These are phyloP conservation scores for Spodoptera frugiperda DNA, from an alignment of 1,140 invertebrate genomes.

Conservation along the genomic window DNA sequence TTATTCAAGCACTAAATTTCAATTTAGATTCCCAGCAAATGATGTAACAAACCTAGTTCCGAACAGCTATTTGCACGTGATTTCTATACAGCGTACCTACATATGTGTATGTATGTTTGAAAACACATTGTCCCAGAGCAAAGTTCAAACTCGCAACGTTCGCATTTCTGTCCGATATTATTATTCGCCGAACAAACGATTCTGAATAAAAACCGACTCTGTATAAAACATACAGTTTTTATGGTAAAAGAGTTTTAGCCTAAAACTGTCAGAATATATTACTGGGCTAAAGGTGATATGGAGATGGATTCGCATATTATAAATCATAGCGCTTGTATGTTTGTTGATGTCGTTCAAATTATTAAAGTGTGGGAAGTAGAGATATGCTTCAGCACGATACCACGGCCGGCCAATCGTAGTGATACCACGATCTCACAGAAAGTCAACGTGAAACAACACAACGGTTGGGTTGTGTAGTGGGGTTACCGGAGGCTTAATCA, in stretches of 20 bases:
- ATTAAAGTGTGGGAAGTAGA: too few species aligned
- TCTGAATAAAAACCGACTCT: slow-evolving; percentile 16
- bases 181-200: slow-evolving; percentile 28
- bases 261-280: slow-evolving; percentile 31
- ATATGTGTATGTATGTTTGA: background rate
- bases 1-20: too few species aligned
- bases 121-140: slow-evolving; percentile 15
- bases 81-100: slow-evolving; percentile 11
- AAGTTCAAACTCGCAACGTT: slow-evolving; percentile 14
- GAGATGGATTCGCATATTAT: background rate
- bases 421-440: too few species aligned
- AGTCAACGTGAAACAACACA: too few species aligned
- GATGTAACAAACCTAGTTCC: background rate
- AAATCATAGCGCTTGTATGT: background rate
- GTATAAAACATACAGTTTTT: slow-evolving; percentile 11
- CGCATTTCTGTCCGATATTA: slow-evolving; percentile 30
- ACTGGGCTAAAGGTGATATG: slow-evolving; percentile 14
- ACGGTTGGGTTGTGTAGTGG: too few species aligned
- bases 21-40: background rate
- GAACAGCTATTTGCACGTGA: background rate
- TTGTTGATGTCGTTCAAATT: background rate
- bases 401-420: too few species aligned
- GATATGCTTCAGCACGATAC: too few species aligned
- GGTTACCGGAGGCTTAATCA: too few species aligned
- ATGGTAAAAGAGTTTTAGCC: background rate